Evolutionary conservation across 1,140 invertebrate species (phyloP).

Genomic region (Drosophila leontia): DNA sequence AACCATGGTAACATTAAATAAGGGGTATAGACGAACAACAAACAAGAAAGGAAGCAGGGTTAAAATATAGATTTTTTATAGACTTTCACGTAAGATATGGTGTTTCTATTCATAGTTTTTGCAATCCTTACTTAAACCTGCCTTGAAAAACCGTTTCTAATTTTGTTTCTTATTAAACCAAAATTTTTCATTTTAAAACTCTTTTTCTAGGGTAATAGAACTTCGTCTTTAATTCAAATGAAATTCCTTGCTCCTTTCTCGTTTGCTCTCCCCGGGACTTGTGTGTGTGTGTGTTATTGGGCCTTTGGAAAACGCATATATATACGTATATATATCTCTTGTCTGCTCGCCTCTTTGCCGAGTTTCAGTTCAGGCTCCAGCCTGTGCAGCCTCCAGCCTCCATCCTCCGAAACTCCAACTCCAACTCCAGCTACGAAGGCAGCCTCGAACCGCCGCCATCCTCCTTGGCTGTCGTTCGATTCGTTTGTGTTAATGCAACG

Average conservation of each 20-base stretch:
- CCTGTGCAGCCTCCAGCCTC: constrained; percentile 19
- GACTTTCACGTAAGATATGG: background rate
- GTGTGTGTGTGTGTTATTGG: constrained; percentile 29
- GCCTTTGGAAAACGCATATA: constrained; percentile 60
- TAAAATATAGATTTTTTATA: background rate
- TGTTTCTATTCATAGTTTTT: background rate
- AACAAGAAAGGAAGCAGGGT: background rate
- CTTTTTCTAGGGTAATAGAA: constrained; percentile 25
- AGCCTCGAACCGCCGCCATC: constrained; percentile 26
- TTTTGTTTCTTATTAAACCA: background rate
- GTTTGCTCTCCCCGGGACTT: constrained; percentile 16
- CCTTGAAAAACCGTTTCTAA: background rate
- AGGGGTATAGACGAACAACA: constrained; percentile 1
- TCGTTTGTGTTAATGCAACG: constrained; percentile 84
- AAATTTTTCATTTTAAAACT: background rate
- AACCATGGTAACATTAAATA: constrained; percentile 11
- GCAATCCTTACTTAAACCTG: background rate
- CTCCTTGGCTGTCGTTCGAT: constrained; percentile 68
- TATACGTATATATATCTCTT: constrained; percentile 3
- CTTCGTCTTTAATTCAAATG: constrained; percentile 11
- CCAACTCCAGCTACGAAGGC: constrained; percentile 8
- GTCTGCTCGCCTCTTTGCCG: constrained; percentile 38
- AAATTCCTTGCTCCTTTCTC: constrained; percentile 38
- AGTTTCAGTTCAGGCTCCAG: constrained; percentile 39
- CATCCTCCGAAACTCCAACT: constrained; percentile 19